Base-by-base conservation (phyloP, 2,888 invertebrate species). In the Linnaemya tessellans region DNA sequence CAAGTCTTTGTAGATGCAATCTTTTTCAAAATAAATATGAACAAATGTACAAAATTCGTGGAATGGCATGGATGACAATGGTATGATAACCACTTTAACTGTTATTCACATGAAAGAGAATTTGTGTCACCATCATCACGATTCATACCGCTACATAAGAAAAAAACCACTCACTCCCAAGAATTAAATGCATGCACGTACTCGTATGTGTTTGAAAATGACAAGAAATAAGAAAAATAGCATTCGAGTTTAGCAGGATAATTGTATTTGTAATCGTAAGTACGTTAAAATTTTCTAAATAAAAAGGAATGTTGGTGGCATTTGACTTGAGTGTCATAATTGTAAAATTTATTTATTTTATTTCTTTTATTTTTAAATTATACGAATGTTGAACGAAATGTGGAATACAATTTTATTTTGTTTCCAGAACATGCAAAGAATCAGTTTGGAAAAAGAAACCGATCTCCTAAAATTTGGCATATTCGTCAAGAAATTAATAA, bases 81-180 rank as follows among this genome's bases (percentile, higher is more conserved):
- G 49, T 41, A 64, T 82, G 65, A 54, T 70, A 78, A 73, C n/a
- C 58, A 83, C 82, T 77, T 78, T 20, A 77, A 43, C 65, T 71
- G 49, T 49, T 35, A 78, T 67, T 65, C 65, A 77, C 77, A 74
- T 83, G 80, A 87, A 84, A 80, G 74, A 62, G 80, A 84, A 87
- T 84, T 83, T 83, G 84, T 83, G 87, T 84, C 87, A 87, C 68
- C 84, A 81, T 58, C 84, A 87, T 49, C 84, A 78, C 84, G 35
- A 46, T 41, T 41, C 11, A 41, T 65, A 46, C 43, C n/a, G 15
- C 18, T 25, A 18, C 43, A n/a, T n/a, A n/a, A 38, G 8, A 49
- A 22, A 35, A n/a, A 51, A 25, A 51, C 35, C 11, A 15, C 60
- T 60, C 38, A 25, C 49, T 64, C 51, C 49, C n/a, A n/a, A 3